A percentile compares a stretch with the other conserved stretches of the same genome.
Conservation (phyloP, 2,888 invertebrate genomes). For the Odontocolon sp. region DNA sequence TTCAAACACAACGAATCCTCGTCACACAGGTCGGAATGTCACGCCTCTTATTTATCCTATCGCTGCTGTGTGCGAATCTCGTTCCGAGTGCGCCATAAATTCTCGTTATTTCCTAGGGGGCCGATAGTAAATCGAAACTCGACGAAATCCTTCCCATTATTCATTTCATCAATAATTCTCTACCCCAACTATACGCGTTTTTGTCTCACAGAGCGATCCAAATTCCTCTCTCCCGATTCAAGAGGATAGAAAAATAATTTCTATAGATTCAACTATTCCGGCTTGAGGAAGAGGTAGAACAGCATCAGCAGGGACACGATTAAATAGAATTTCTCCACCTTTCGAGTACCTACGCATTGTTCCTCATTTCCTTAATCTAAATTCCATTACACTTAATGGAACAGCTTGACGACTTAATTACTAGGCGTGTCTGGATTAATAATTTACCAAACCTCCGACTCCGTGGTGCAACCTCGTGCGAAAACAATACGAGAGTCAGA, state of each 20-base stretch:
- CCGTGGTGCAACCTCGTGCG: neutral
- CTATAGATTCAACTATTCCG: neutral
- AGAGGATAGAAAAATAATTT: neutral
- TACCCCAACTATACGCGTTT: neutral
- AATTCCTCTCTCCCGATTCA: no score
- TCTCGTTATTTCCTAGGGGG: slow-evolving; percentile 38
- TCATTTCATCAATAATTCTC: slow-evolving; percentile 43
- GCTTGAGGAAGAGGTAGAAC: no score
- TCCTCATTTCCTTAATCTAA: slow-evolving; percentile 57
- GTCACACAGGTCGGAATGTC: slow-evolving; percentile 4
- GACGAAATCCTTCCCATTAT: slow-evolving; percentile 39
- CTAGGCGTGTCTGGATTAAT: slow-evolving; percentile 48
- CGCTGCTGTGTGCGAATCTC: slow-evolving; percentile 1
- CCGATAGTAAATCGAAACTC: slow-evolving; percentile 33
- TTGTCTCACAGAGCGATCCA: neutral
- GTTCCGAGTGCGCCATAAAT: slow-evolving; percentile 41
- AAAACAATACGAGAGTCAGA: slow-evolving; percentile 39
- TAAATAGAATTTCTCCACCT: slow-evolving; percentile 28
- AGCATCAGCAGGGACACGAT: slow-evolving; percentile 5
- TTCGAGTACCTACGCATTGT: slow-evolving; percentile 27
- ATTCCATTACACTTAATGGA: slow-evolving; percentile 58
- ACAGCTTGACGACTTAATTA: slow-evolving; percentile 53
- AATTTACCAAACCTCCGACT: slow-evolving; percentile 40
- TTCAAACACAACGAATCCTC: neutral
- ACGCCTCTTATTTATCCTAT: slow-evolving; percentile 36